These are phyloP conservation scores for Malurus melanocephalus DNA, from an alignment of 2,113 vertebrate species.

Conservation along the genomic window DNA sequence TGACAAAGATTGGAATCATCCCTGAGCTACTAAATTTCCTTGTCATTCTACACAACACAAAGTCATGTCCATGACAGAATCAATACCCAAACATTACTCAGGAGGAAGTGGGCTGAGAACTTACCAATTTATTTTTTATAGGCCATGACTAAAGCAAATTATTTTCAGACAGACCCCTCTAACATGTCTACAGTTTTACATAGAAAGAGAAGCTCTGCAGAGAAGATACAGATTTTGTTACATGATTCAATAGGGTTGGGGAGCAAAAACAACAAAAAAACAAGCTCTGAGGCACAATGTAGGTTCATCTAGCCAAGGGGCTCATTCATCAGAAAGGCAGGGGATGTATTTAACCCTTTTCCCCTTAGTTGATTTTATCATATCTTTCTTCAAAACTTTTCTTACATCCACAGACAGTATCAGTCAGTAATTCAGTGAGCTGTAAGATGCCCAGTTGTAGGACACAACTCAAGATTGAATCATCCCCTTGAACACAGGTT, in stretches of 20 bases:
- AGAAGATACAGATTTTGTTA: background rate
- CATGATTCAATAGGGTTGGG: background rate
- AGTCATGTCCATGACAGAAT: background rate
- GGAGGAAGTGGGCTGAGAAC: background rate
- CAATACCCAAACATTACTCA: background rate
- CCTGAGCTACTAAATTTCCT: background rate
- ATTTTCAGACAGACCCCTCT: background rate
- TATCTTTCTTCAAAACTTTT: background rate
- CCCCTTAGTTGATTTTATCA: background rate
- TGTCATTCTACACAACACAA: background rate
- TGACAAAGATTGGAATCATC: background rate
- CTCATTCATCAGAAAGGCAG: background rate
- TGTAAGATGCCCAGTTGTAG: background rate
- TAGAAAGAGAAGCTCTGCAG: background rate
- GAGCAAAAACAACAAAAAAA: rapidly evolving
- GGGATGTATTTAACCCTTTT: background rate
- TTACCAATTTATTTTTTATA: background rate
- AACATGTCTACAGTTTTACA: background rate
- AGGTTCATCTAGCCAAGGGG: background rate
- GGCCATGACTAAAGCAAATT: background rate
- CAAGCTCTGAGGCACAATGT: background rate
- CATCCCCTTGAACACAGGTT: background rate
- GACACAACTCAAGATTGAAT: background rate
- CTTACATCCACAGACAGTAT: background rate
- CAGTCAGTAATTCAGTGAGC: no score